Evolutionary conservation across 1,140 invertebrate species (phyloP).

Genomic region (Dreissena polymorpha): DNA sequence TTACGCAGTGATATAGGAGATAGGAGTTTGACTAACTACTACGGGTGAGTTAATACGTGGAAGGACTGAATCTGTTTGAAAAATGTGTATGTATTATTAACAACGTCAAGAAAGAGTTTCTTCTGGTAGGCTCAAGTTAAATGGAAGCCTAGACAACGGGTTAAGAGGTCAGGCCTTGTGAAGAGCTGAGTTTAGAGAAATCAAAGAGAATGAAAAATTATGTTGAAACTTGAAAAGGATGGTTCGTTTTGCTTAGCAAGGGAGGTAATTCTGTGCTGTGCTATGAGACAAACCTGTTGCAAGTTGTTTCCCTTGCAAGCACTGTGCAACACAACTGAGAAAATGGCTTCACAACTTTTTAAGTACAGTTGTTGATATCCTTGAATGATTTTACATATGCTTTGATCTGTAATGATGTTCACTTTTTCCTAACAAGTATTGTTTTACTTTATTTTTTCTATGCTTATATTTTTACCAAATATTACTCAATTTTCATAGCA

Average conservation of each 20-base stretch:
- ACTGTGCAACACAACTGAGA: background rate
- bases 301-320: too few relatives aligned
- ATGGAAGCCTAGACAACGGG: background rate
- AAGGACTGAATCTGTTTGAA: background rate
- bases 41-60: constrained; percentile 18
- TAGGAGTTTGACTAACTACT: constrained; percentile 55
- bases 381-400: too few relatives aligned
- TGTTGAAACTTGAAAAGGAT: background rate
- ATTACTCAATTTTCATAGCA: too few relatives aligned
- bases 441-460: too few relatives aligned
- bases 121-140: background rate
- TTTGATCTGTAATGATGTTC: too few relatives aligned
- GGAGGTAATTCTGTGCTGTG: too few relatives aligned
- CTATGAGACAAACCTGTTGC: too few relatives aligned
- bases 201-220: background rate
- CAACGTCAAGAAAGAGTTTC: background rate
- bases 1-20: constrained; percentile 55
- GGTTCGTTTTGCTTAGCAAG: too few relatives aligned
- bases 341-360: too few relatives aligned
- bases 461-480: too few relatives aligned
- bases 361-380: too few relatives aligned
- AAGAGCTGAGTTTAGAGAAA: background rate
- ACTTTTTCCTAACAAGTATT: too few relatives aligned
- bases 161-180: background rate
- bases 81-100: background rate